Evolutionary conservation across 2,113 vertebrate species (phyloP).

Genomic region (Thalassarche chlororhynchos): DNA sequence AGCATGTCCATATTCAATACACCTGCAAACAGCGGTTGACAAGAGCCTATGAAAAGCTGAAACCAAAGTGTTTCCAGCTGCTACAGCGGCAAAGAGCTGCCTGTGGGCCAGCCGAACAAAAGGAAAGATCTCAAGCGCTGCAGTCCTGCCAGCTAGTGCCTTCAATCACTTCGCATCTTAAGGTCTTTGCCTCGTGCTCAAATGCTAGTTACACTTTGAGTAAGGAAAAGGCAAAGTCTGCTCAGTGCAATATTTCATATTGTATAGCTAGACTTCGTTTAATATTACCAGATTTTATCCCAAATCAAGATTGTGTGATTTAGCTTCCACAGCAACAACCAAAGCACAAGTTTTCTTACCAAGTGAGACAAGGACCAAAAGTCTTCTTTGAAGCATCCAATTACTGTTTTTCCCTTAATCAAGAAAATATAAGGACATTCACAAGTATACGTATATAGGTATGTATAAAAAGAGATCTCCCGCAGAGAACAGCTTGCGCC

Average conservation of each 20-base stretch:
- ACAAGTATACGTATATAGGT: neutral
- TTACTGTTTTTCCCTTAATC: neutral
- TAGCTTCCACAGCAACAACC: neutral
- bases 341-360: neutral
- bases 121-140: neutral
- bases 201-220: neutral
- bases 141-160: neutral
- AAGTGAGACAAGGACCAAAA: neutral
- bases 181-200: neutral
- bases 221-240: neutral
- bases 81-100: neutral
- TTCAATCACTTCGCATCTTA: neutral
- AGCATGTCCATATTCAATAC: accelerated
- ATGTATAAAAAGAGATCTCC: neutral
- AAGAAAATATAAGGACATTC: neutral
- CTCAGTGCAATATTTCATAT: neutral
- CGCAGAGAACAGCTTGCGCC: neutral
- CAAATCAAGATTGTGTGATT: neutral
- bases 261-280: accelerated
- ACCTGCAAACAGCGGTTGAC: neutral
- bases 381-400: neutral
- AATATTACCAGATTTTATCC: neutral
- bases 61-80: neutral
- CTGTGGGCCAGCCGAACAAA: neutral
- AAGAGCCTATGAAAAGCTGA: neutral